Base-by-base conservation (phyloP, 2,888 invertebrate species). In the Empis stercorea region DNA sequence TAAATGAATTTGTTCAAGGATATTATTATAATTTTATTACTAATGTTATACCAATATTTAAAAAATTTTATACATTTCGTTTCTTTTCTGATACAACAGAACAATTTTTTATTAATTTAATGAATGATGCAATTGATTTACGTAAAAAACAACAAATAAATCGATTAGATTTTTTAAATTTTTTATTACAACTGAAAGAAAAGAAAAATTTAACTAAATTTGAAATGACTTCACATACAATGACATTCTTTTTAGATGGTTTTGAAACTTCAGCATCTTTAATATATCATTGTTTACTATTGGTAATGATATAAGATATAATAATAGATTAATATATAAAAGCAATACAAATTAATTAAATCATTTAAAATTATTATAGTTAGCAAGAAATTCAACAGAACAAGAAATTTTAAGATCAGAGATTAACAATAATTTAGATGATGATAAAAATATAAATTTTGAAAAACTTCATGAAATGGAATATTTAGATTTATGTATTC, bases 81-180 rank as follows among this genome's bases (percentile, higher is more conserved):
- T 49, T 55, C 13, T 43, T 54, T n/a, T 32, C 45, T 4, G 11
- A 47, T 14, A 42, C 74, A 1, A 91, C 92, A 59, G 91, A 63
- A 20, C 10, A 32, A 0, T 66, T 61, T 44, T 67, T 66, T 17
- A 37, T 52, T 0, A 49, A 55, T 4, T 48, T 66, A 1, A 58
- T 64, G 61, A 48, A 54, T 14, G 55, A 48, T 16, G 61, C 65
- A 0, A 48, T 65, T 10, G 52, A 62, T 17, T 43, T 60, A 1
- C 56, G 68, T 0, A 54, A 56, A 3, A 46, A 55, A 30, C 57
- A 47, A 2, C 48, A 59, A 30, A 55, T 52, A 3, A 57, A 62
- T 13, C 62, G 68, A 4, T 48, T 51, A 1, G 69, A 68, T 49
- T 66, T 64, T 41, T 49, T 68, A 2, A 62, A 64, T 39, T 65